Base-by-base conservation (phyloP, 2,113 vertebrate species). In the Boleophthalmus pectinirostris region DNA sequence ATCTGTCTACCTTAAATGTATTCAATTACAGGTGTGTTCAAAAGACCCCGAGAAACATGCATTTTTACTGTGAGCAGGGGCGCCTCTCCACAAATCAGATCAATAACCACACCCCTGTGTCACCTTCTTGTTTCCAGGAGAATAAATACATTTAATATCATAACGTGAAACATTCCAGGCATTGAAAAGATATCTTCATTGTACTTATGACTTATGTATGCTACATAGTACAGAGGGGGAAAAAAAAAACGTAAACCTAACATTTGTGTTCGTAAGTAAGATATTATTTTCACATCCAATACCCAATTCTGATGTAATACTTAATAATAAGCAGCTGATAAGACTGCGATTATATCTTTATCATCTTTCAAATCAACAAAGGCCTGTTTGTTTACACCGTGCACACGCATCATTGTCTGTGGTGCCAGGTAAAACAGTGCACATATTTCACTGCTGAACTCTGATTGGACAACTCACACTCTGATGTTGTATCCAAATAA, bases 361-460 rank as follows among this genome's bases (percentile, higher is more conserved):
- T 54, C 20, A 54, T 54, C 20, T 54, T 53, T 53, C 7, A 53
- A n/a, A 4, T n/a, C 20, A 54, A 21, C 2, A 54, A 21, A 54
- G 8, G 21, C 7, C 20, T n/a, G 9, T 54, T n/a, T n/a, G 95
- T 96, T 94, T 89, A 95, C 95, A 92, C 78, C 91, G 72, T 87
- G 90, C 92, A 93, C 89, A 87, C 92, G 91, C 90, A 49, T 49
- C 35, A 66, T 64, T 74, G 75, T 92, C 88, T 72, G 75, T 82
- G 81, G 57, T 67, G 58, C 70, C 77, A 61, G 60, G 21, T 10
- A 53, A 72, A 65, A 66, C 57, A 53, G 49, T 43, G 24, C 12
- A n/a, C 60, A 58, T 72, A 60, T 65, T 70, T 65, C 33, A 73
- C 65, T 38, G 54, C 33, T 53, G 21, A 15, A 5, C 18, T 29